Conservation (phyloP, 2,113 vertebrate genomes). For the Colius striatus region DNA sequence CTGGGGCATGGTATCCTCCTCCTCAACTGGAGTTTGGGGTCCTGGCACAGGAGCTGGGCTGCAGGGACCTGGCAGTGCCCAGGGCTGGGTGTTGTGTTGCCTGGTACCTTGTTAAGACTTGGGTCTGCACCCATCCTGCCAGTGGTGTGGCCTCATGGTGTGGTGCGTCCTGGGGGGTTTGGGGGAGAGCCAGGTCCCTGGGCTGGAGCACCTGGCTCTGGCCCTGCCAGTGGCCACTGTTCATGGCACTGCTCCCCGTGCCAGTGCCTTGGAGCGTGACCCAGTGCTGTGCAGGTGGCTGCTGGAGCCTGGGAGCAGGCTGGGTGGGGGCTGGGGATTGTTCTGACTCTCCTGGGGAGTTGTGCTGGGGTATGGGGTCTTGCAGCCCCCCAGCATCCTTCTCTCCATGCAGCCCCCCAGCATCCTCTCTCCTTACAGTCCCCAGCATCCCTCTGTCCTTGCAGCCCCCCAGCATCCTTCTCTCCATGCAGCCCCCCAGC, state of each 20-base stretch:
- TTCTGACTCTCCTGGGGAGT: neutral
- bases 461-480: neutral
- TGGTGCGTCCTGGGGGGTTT: fast-evolving
- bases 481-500: neutral
- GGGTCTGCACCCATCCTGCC: neutral
- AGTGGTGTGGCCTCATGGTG: fast-evolving
- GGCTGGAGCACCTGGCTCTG: fast-evolving
- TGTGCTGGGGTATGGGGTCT: neutral
- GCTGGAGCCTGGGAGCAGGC: neutral
- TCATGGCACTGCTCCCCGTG: neutral
- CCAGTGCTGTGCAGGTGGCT: fast-evolving
- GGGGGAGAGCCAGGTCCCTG: fast-evolving
- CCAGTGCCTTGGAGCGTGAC: neutral
- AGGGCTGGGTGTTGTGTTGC: neutral
- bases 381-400: neutral
- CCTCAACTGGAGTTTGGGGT: neutral
- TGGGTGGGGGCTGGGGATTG: neutral
- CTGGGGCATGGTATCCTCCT: neutral
- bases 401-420: neutral
- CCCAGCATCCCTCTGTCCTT: neutral
- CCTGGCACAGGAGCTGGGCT: neutral
- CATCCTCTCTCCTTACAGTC: neutral
- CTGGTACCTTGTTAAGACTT: neutral
- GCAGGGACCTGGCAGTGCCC: neutral
- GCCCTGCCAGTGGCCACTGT: neutral